Evolutionary conservation across 2,113 vertebrate genomes (phyloP).

Genomic region (Xiphias gladius): DNA sequence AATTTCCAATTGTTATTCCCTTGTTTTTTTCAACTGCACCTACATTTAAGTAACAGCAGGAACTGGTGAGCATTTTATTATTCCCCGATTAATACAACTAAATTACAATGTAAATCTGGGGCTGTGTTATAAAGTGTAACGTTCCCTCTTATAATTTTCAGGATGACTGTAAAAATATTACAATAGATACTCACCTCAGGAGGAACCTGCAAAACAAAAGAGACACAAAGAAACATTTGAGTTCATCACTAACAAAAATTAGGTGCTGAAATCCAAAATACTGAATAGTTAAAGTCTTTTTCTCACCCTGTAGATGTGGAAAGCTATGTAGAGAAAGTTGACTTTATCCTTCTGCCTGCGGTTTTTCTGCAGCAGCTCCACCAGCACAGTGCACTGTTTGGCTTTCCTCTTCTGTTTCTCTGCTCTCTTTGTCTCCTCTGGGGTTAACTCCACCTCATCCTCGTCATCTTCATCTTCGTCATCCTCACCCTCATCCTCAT

Average conservation of each 20-base stretch:
- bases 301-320: conserved; percentile 85
- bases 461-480: conserved; percentile 63
- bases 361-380: conserved; percentile 87
- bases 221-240: conserved; percentile 5
- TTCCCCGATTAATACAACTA: not conserved
- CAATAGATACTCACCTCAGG: conserved; percentile 67
- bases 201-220: conserved; percentile 75
- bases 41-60: not conserved
- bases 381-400: conserved; percentile 80
- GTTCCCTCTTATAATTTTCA: not conserved
- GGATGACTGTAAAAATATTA: not conserved
- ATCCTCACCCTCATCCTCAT: conserved; percentile 43
- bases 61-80: not conserved
- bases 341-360: conserved; percentile 74
- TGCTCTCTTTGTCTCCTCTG: conserved; percentile 37
- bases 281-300: not conserved
- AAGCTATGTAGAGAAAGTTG: conserved; percentile 80
- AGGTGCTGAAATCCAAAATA: not conserved
- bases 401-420: conserved; percentile 68
- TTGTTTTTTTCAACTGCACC: not conserved
- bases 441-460: conserved; percentile 11
- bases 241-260: conserved; percentile 3
- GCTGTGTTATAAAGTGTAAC: not conserved
- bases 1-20: not conserved
- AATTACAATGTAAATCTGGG: not conserved